Percentiles rank a stretch among this genome's conserved stretches.
These are phyloP conservation scores for Ibidorhyncha struthersii DNA, from an alignment of 2,113 vertebrate genomes.

Conservation along the genomic window DNA sequence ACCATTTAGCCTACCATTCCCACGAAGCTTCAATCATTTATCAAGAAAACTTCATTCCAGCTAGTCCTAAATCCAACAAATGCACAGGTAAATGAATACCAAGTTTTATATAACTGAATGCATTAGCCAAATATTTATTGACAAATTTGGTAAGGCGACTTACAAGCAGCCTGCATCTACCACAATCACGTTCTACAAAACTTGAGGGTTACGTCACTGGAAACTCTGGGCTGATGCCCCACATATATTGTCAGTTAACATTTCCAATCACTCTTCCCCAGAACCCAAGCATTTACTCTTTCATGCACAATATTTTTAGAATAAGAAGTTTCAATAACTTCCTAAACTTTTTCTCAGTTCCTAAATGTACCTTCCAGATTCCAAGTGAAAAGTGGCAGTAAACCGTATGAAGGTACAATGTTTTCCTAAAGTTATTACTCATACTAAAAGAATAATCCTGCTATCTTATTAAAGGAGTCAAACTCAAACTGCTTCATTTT, in stretches of 20 bases:
- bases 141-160: neutral
- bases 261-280: neutral
- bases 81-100: neutral
- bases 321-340: neutral
- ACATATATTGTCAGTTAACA: rapidly evolving
- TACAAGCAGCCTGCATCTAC: neutral
- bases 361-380: neutral
- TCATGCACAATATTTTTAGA: neutral
- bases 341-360: neutral
- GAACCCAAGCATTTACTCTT: neutral
- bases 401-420: neutral
- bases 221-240: neutral
- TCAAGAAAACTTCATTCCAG: neutral
- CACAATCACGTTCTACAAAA: neutral
- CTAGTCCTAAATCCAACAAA: neutral
- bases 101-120: neutral
- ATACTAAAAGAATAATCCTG: neutral
- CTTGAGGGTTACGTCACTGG: neutral
- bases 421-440: neutral
- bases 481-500: neutral
- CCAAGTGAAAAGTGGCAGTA: neutral
- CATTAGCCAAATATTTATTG: neutral
- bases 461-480: neutral
- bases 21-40: neutral
- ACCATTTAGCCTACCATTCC: neutral